Conservation (phyloP, 2,113 vertebrate genomes). For the Ellobius talpinus region DNA sequence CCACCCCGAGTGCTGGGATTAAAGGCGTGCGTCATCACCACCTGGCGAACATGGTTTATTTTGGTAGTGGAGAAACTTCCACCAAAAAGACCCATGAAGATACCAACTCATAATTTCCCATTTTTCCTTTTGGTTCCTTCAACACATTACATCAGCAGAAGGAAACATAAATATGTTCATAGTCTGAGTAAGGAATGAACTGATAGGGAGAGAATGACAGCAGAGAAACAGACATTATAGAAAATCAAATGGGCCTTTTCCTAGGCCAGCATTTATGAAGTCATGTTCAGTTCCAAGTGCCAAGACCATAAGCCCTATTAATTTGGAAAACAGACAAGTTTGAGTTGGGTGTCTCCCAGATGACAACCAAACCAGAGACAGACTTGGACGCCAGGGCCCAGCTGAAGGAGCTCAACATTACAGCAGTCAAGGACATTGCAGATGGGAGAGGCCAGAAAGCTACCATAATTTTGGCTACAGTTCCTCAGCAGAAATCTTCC, state of each 20-base stretch:
- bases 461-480: neutral
- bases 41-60: neutral
- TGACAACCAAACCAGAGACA: neutral
- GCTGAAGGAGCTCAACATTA: neutral
- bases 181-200: neutral
- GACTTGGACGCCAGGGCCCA: neutral
- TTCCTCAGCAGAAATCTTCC: neutral
- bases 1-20: neutral
- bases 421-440: neutral
- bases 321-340: neutral
- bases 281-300: neutral
- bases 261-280: neutral
- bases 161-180: neutral
- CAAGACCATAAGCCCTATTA: neutral
- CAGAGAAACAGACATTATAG: too few relatives aligned
- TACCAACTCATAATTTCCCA: neutral
- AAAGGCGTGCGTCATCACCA: neutral
- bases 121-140: neutral
- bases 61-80: neutral
- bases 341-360: neutral
- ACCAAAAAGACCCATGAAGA: neutral
- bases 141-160: neutral
- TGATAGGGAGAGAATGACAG: neutral
- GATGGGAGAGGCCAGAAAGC: neutral
- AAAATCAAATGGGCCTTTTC: neutral